Evolutionary conservation across 2,113 vertebrate genomes (phyloP), one percentile per base, ranked within the genome.

Genomic region (Myotis lucifugus): DNA sequence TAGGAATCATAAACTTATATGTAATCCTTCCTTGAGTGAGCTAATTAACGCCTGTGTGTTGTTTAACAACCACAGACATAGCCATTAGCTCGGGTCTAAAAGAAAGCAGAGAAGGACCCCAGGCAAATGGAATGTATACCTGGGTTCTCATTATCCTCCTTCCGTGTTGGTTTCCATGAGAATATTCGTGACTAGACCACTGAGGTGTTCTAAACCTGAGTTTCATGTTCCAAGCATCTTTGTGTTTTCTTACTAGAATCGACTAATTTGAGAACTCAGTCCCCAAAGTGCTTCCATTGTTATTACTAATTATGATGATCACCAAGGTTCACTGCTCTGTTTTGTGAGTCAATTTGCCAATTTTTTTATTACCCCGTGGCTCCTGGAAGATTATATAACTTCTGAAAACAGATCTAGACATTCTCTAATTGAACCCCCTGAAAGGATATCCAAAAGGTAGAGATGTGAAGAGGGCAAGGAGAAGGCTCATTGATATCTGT

Each of bases 161-260:
- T 93, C 52, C 46, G n/a, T 81, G 91, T 89, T 83, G 23, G 27
- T 84, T 92, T 93, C 72, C 34, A 6, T 29, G 69, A 82, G 50
- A 86, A 73, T 91, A n/a, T 87, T 82, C 77, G 3, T 77, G 52
- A 88, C 4, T 27, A 37, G 54, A 56, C 56, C 48, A 32, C 52
- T 56, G 23, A 94, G 77, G 72, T 87, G 25, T 64, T 93, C 21
- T 67, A 67, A 90, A 10, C 8, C 46, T 74, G 59, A 82, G 84
- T 72, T 81, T 73, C 59, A 81, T 90, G 85, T 86, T 90, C 6
- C 6, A 56, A 70, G 23, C 15, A 12, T 86, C 61, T 67, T 76
- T 90, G 94, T 82, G 77, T 85, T 87, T 74, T 52, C n/a, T 85
- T 76, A 74, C 15, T 29, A 69, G 29, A 86, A 5, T 40, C 27